A percentile compares a stretch with the other conserved stretches of the same genome.
phyloP scores from a whole-genome alignment of 2,797 vertebrate genomes.

The Sciurus vulgaris region DNA sequence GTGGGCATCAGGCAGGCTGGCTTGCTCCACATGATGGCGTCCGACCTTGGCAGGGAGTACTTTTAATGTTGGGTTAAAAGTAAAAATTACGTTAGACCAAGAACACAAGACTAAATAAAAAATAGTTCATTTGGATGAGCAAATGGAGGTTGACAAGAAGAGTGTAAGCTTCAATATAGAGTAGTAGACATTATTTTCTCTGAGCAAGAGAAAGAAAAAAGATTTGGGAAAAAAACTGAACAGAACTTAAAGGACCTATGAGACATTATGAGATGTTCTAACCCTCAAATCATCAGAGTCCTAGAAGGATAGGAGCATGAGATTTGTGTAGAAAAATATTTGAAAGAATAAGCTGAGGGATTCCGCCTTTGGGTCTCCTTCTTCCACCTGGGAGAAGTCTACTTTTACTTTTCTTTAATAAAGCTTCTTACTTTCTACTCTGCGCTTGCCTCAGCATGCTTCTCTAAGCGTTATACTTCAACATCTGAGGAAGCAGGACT shows the following conservation, averaged over 20 bases:
- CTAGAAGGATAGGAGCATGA: not conserved
- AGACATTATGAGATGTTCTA: not conserved
- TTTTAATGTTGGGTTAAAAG: conserved; percentile 1
- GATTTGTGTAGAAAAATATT: not conserved
- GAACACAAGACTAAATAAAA: conserved; percentile 15
- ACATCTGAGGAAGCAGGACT: no score
- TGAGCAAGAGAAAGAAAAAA: not conserved
- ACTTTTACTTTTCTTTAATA: no score
- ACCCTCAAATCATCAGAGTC: not conserved
- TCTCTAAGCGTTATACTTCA: no score
- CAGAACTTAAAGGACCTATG: not conserved
- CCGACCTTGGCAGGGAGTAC: no score
- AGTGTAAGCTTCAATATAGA: not conserved
- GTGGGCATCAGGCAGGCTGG: no score
- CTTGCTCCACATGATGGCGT: no score
- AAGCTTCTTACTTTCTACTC: no score
- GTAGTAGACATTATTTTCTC: not conserved
- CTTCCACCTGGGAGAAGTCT: no score
- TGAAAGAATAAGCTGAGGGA: not conserved
- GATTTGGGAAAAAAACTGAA: not conserved
- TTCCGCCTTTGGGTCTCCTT: no score
- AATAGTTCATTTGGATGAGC: not conserved
- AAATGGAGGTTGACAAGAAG: not conserved
- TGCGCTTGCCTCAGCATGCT: no score
- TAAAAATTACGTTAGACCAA: not conserved